Base-by-base conservation (phyloP, 2,888 invertebrate species). In the Heterodera filipjevi region DNA sequence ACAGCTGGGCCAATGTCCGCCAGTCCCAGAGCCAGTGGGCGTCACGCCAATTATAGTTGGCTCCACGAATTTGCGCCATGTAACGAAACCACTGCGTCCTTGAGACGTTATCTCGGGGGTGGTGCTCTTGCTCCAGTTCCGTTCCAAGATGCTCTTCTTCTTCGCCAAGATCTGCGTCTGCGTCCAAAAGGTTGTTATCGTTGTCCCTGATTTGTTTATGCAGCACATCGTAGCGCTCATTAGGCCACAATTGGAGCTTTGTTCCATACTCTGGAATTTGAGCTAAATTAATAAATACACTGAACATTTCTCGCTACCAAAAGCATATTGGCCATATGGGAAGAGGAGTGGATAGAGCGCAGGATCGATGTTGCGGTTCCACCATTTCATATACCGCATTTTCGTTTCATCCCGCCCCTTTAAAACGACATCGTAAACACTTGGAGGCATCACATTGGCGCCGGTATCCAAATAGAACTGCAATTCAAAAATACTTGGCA, bases 1-100 rank as follows among this genome's bases (percentile, higher is more conserved):
- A 70, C 39, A 70, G n/a, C 71, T 70, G 71, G 6, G 71, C n/a
- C 22, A 70, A n/a, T n/a, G 39, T 39, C n/a, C 71, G 22, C 71
- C 39, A 44, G n/a, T 70, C 46, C 71, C 71, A 70, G n/a, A 70
- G 46, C 71, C 71, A 70, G 10, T 70, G 71, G 22, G 5, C 22
- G 10, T 59, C 59, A n/a, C 59, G 59, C 59, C 59, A 59, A 27
- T 59, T 59, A 27, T 59, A 59, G 59, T 59, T 59, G 8, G n/a
- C n/a, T 0, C 39, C 71, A 8, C 32, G 3, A 5, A 30, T 27
- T 2, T 70, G 39, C 27, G n/a, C 22, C 27, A 70, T 27, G 71
- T 70, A 70, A 2, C 71, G 71, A 22, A 27, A 44, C 39, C 46
- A 70, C 10, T 70, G 71, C n/a, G 71, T n/a, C 6, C 71, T n/a